These are phyloP conservation scores for Narcine bancroftii DNA, from an alignment of 2,113 vertebrate genomes.

Conservation along the genomic window DNA sequence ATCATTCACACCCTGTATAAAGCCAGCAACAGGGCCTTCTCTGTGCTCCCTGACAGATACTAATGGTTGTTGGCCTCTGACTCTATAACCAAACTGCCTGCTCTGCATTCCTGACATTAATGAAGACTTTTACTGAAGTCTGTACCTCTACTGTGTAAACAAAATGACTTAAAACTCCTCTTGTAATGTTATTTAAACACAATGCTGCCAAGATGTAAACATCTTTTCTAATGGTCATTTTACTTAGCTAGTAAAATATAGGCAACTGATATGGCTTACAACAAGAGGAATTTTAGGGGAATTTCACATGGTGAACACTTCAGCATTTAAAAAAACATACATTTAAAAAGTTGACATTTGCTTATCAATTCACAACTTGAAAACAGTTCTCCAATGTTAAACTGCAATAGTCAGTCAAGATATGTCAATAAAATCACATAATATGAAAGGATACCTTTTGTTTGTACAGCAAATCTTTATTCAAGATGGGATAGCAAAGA, in stretches of 20 bases:
- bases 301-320: background rate
- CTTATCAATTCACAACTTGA: background rate
- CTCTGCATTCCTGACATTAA: constrained; percentile 35
- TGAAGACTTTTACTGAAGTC: constrained; percentile 34
- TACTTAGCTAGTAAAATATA: background rate
- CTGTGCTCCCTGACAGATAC: constrained; percentile 37
- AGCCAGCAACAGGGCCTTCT: constrained; percentile 31
- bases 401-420: background rate
- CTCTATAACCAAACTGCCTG: constrained; percentile 30
- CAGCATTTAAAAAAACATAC: background rate
- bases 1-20: constrained; percentile 32
- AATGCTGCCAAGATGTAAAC: constrained; percentile 25
- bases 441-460: background rate
- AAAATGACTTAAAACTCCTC: constrained; percentile 7
- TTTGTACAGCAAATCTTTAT: background rate
- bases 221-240: background rate
- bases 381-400: background rate
- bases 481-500: background rate
- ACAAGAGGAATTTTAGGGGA: background rate
- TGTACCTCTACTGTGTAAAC: constrained; percentile 26
- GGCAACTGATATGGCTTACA: background rate
- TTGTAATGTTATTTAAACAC: constrained; percentile 27
- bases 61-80: constrained; percentile 31
- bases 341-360: background rate
- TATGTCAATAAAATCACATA: background rate